Evolutionary conservation across 2,888 invertebrate genomes (phyloP).

Genomic region (Zonitis immaculata): DNA sequence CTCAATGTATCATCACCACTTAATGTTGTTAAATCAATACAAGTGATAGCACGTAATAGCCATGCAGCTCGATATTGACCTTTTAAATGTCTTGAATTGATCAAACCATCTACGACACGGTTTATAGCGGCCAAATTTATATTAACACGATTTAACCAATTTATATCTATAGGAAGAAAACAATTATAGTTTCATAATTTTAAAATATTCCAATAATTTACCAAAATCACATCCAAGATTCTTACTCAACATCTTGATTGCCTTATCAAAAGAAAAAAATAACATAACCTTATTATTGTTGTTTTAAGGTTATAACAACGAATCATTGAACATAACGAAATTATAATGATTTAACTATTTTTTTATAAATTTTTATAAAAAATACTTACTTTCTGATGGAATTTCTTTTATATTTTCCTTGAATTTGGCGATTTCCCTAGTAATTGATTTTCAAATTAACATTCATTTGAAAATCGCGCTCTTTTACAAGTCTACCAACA

Average conservation of each 20-base stretch:
- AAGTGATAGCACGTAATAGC: constrained; percentile 75
- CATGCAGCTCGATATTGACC: constrained; percentile 60
- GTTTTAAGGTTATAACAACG: no score
- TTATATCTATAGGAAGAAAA: constrained; percentile 42
- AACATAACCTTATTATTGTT: no score
- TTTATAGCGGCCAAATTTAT: constrained; percentile 58
- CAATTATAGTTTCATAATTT: background rate
- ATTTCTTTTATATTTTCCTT: no score
- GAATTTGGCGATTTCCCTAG: no score
- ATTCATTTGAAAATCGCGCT: no score
- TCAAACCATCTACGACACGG: constrained; percentile 51
- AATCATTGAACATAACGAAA: no score
- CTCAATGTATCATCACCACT: constrained; percentile 74
- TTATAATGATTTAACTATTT: no score
- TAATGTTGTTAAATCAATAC: constrained; percentile 91
- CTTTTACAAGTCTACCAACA: no score
- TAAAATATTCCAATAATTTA: constrained; percentile 17
- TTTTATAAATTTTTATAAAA: no score
- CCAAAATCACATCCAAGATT: constrained; percentile 44
- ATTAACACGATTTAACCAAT: constrained; percentile 51
- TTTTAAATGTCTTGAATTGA: constrained; percentile 43
- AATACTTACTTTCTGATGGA: no score
- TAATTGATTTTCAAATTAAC: no score
- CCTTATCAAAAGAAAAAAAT: no score
- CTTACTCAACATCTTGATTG: constrained; percentile 25